Evolutionary conservation across 2,113 vertebrate genomes (phyloP).

Genomic region (Aplodontia rufa): DNA sequence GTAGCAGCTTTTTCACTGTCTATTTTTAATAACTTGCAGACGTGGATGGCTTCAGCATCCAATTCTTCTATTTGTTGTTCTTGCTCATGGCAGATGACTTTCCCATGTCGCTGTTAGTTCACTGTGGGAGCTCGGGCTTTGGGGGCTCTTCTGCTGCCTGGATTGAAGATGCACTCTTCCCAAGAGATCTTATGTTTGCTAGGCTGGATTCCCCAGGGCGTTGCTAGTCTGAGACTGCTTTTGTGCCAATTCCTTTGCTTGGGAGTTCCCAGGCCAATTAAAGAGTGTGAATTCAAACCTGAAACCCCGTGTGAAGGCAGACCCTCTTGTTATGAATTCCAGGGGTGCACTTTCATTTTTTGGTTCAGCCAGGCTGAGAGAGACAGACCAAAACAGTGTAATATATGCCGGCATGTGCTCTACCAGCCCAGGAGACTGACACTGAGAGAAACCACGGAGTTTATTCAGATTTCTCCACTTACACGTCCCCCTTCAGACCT

Average conservation of each 20-base stretch:
- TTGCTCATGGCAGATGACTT: not conserved
- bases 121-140: not conserved
- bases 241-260: not conserved
- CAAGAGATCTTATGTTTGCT: not conserved
- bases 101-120: not conserved
- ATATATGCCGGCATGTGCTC: not conserved
- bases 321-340: slow-evolving; percentile 7
- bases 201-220: not conserved
- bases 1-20: not conserved
- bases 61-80: not conserved
- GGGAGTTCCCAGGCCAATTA: slow-evolving; percentile 4
- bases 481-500: not conserved
- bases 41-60: not conserved
- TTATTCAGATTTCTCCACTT: not conserved
- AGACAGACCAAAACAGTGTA: not conserved
- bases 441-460: not conserved
- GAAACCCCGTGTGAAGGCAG: not conserved
- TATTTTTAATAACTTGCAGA: not conserved
- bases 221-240: not conserved
- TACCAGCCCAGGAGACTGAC: no score
- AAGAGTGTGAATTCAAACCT: slow-evolving; percentile 6
- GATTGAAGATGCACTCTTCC: not conserved
- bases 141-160: not conserved
- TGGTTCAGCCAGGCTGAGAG: not conserved
- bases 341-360: not conserved